phyloP scores from a whole-genome alignment of 2,113 vertebrate species.

The Sitta europaea region DNA sequence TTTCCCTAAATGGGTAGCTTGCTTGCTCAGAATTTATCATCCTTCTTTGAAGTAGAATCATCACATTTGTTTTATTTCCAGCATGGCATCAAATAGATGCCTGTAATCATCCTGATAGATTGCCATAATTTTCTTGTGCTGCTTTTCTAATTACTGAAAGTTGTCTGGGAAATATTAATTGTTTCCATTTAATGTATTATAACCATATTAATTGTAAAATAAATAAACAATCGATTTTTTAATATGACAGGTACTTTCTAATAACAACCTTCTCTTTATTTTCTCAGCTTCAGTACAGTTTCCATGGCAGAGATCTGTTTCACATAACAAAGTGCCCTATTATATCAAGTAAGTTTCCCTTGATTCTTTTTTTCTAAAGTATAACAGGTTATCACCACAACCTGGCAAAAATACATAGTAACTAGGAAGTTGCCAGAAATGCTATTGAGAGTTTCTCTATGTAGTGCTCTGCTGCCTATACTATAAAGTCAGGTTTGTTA shows the following conservation, averaged over 20 bases:
- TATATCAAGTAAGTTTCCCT: slow-evolving; percentile 91
- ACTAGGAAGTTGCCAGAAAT: not conserved
- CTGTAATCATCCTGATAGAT: slow-evolving; percentile 3
- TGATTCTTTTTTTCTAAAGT: not conserved
- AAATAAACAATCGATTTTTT: not conserved
- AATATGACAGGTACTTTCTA: not conserved
- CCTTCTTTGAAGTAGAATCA: not conserved
- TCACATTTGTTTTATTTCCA: slow-evolving; percentile 10
- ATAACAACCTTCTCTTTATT: slow-evolving; percentile 39
- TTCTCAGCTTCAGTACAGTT: slow-evolving; percentile 88
- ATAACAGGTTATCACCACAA: not conserved
- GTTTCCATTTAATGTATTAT: not conserved
- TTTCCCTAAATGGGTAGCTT: not conserved
- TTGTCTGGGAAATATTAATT: not conserved
- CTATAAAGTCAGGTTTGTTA: not conserved
- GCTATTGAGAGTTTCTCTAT: not conserved
- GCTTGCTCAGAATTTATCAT: not conserved
- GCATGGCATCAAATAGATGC: not conserved
- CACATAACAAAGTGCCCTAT: slow-evolving; percentile 93
- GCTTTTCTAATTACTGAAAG: slow-evolving; percentile 32
- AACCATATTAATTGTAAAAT: not conserved
- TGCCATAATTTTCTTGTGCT: not conserved
- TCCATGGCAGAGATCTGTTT: slow-evolving; percentile 89
- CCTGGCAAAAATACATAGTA: not conserved
- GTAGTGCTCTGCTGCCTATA: not conserved